These are phyloP conservation scores for Choristoneura fumiferana DNA, from an alignment of 1,140 invertebrate species.

Conservation along the genomic window DNA sequence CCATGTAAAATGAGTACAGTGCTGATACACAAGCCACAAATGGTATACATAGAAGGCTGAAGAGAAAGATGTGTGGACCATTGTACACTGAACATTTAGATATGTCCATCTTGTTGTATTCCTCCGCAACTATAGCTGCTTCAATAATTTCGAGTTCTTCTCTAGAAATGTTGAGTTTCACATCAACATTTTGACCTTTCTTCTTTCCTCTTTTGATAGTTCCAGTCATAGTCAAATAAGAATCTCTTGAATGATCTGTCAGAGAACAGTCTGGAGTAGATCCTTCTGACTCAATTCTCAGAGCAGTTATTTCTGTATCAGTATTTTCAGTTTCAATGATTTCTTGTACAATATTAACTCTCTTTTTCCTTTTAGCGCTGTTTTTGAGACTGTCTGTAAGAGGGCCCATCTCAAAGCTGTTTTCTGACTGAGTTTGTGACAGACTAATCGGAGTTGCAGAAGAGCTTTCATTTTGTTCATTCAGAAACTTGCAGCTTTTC, in stretches of 20 bases:
- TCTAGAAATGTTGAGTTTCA: constrained; percentile 84
- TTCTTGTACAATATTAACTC: constrained; percentile 81
- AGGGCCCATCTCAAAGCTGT: constrained; percentile 74
- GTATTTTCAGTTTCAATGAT: constrained; percentile 76
- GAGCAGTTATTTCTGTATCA: constrained; percentile 72
- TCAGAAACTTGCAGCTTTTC: constrained; percentile 59
- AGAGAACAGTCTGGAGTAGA: constrained; percentile 68
- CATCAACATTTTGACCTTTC: constrained; percentile 85
- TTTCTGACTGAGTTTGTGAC: constrained; percentile 76
- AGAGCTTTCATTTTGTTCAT: constrained; percentile 70
- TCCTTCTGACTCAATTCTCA: constrained; percentile 72
- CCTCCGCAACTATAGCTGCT: constrained; percentile 80
- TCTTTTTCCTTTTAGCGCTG: constrained; percentile 79
- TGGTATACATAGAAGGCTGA: constrained; percentile 83
- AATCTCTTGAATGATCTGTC: constrained; percentile 69
- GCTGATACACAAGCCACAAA: constrained; percentile 82
- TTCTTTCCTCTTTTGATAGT: constrained; percentile 86
- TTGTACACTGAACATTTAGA: constrained; percentile 80
- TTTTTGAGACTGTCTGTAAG: constrained; percentile 75
- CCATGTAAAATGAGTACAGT: constrained; percentile 86
- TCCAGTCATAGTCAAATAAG: constrained; percentile 83
- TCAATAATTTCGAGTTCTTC: constrained; percentile 85
- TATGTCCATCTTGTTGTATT: constrained; percentile 78
- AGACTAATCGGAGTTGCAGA: constrained; percentile 71
- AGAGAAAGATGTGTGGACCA: constrained; percentile 84